Conservation (phyloP, 2,888 invertebrate genomes). For the Colletes collaris region DNA sequence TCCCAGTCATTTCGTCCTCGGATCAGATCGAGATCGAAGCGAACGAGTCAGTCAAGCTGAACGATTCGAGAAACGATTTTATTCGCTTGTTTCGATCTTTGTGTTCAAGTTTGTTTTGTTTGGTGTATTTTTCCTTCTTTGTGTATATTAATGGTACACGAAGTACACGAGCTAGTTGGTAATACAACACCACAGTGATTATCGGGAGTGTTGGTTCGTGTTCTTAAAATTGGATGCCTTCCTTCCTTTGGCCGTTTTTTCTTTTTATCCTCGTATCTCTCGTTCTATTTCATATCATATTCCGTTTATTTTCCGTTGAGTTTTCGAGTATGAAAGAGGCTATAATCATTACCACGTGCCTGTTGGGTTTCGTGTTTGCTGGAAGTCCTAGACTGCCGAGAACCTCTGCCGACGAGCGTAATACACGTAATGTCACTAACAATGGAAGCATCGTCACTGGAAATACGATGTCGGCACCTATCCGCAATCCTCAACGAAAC, state of each 20-base stretch:
- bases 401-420: constrained; percentile 80
- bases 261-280: neutral
- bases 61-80: neutral
- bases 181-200: constrained; percentile 22
- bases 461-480: constrained; percentile 71
- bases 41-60: neutral
- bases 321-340: constrained; percentile 74
- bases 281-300: constrained; percentile 10
- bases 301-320: neutral
- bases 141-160: constrained; percentile 6
- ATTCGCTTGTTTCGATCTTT: too few relatives aligned
- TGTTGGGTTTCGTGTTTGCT: constrained; percentile 77
- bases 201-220: constrained; percentile 40
- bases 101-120: neutral
- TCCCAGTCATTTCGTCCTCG: too few relatives aligned
- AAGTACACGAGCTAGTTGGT: constrained; percentile 20
- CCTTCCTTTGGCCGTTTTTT: neutral
- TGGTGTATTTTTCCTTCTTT: neutral
- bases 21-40: too few relatives aligned
- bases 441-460: constrained; percentile 72
- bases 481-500: constrained; percentile 75
- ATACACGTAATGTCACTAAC: constrained; percentile 75
- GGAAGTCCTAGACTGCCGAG: constrained; percentile 80
- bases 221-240: constrained; percentile 16
- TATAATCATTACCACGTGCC: constrained; percentile 76